These are phyloP conservation scores for Agrotis segetum DNA, from an alignment of 2,888 invertebrate species.

Conservation along the genomic window DNA sequence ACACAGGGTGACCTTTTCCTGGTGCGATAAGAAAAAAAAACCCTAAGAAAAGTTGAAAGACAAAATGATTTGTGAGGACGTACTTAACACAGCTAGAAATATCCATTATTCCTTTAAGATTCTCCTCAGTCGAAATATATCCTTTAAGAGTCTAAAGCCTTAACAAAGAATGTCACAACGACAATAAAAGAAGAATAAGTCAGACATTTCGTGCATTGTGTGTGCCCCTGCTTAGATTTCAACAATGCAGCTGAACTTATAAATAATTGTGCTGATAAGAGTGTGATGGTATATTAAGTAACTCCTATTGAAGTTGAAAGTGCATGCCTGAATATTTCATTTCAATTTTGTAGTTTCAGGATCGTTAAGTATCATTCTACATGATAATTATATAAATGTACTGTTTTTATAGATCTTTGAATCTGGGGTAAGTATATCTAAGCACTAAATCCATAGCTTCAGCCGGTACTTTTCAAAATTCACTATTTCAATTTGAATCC, in stretches of 20 bases:
- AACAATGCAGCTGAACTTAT: conserved; percentile 38
- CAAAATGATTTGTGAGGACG: conserved; percentile 16
- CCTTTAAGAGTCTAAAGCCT: conserved; percentile 20
- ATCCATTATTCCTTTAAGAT: conserved; percentile 50
- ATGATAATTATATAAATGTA: neutral
- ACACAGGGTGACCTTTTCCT: too few relatives aligned
- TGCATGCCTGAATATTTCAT: conserved; percentile 9
- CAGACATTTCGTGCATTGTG: conserved; percentile 39
- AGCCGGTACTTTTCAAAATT: too few relatives aligned
- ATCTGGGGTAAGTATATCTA: too few relatives aligned
- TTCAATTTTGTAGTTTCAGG: conserved; percentile 7
- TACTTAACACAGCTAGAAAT: conserved; percentile 13
- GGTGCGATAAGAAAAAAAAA: too few relatives aligned
- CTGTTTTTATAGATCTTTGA: neutral
- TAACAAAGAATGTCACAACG: conserved; percentile 27
- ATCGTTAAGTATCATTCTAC: neutral
- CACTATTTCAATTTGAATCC: too few relatives aligned
- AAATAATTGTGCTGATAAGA: conserved; percentile 34
- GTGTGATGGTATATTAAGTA: conserved; percentile 12
- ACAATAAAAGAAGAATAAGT: conserved; percentile 23
- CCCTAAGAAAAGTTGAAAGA: conserved; percentile 7
- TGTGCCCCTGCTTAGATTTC: conserved; percentile 15
- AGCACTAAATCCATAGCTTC: too few relatives aligned
- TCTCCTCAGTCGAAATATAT: conserved; percentile 18
- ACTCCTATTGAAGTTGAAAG: conserved; percentile 12